phyloP scores from a whole-genome alignment of 2,113 vertebrate species.

The Podiceps cristatus region DNA sequence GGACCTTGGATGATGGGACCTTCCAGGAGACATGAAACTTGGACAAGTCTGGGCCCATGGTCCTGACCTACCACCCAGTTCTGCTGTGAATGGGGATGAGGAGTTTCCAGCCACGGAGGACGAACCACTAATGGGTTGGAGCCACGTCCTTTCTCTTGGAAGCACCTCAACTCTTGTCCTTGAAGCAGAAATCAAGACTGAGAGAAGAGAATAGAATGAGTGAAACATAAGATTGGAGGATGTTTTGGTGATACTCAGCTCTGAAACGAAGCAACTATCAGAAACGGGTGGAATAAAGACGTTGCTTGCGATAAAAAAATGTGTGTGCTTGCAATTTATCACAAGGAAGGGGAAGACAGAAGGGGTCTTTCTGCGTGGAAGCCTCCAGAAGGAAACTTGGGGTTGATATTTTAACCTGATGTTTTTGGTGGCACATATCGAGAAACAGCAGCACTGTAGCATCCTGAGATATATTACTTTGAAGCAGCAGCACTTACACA shows the following conservation, averaged over 20 bases:
- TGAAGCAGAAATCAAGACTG: background rate
- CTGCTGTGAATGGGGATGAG: background rate
- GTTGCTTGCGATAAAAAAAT: background rate
- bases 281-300: background rate
- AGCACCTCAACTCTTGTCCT: background rate
- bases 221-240: background rate
- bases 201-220: background rate
- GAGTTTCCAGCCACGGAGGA: rapidly evolving
- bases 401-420: background rate
- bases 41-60: background rate
- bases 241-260: background rate
- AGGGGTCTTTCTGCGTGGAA: background rate
- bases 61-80: background rate
- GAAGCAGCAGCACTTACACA: background rate
- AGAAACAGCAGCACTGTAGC: background rate
- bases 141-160: background rate
- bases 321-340: background rate
- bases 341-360: background rate
- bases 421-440: rapidly evolving
- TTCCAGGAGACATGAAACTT: background rate
- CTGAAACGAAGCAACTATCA: background rate
- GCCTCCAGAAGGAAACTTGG: background rate
- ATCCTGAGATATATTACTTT: background rate
- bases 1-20: background rate
- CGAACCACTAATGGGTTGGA: background rate